Base-by-base conservation (phyloP, 2,888 invertebrate species). In the Lomographa bimaculata region DNA sequence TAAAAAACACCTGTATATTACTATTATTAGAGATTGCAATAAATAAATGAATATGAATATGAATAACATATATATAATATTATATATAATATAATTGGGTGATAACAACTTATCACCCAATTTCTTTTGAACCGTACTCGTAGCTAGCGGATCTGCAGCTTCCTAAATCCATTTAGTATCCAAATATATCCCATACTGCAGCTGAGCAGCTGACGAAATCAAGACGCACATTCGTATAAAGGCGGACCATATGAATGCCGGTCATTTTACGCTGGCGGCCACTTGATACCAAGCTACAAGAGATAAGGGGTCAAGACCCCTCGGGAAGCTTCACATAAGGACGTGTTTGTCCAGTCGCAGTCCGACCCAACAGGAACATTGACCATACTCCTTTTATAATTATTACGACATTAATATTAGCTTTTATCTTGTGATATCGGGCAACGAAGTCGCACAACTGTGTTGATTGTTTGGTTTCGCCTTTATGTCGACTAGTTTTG, bases 261-360 rank as follows among this genome's bases (percentile, higher is more conserved):
- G 60, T 60, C 64, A 65, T 67, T 69, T 71, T 68, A 71, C 69
- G 5, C 39, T 66, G 63, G 57, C 67, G 63, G 57, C 67, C 71
- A 71, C 64, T 65, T 65, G 71, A 71, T 64, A 66, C 64, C 57
- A 41, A 37, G 47, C 46, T 51, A 56, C 34, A 20, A 18, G 23
- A 64, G 83, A 84, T 84, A 83, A 84, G 68, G 63, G 83, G 81
- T 82, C 83, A 74, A 60, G 74, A 74, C 79, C 66, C 71, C 59
- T 53, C 60, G 73, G 78, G 74, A 76, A 78, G 74, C 12, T 20
- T 7, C 29, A 21, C 74, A 74, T 73, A 75, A 71, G 73, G 76
- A 71, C 69, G 56, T 60, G 70, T 68, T 69, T 83, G 80, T 82
- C 68, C 57, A 38, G 25, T 40, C 25, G 30, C 33, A 38, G 41